Evolutionary conservation across 2,113 vertebrate species (phyloP).

Genomic region (Taxidea taxus): DNA sequence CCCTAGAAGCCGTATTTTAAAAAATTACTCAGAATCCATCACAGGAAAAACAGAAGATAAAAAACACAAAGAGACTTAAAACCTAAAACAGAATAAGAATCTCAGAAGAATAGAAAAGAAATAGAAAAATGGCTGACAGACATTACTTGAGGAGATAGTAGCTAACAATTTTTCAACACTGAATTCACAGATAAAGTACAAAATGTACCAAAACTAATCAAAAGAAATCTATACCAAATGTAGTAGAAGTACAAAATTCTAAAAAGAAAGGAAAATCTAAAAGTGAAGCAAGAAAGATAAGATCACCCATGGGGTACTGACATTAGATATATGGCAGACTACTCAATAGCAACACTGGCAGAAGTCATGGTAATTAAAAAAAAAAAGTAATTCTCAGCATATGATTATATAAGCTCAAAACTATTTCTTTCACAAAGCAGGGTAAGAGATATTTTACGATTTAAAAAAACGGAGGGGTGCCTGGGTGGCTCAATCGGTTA

Average conservation of each 20-base stretch:
- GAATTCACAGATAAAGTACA: background rate
- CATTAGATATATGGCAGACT: background rate
- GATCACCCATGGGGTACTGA: background rate
- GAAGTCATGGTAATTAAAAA: background rate
- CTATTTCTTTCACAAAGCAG: background rate
- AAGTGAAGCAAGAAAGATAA: background rate
- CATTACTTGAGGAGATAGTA: background rate
- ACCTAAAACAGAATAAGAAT: background rate
- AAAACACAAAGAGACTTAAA: background rate
- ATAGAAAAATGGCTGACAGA: background rate
- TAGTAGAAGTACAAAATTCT: background rate
- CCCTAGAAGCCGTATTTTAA: background rate
- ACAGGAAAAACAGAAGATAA: background rate
- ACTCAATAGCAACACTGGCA: background rate
- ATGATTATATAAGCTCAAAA: background rate
- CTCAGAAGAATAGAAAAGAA: background rate
- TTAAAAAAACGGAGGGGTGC: background rate
- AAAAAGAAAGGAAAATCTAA: background rate
- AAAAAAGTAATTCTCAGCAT: background rate
- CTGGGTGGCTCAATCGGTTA: background rate
- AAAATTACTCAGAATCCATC: background rate
- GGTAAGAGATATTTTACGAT: background rate
- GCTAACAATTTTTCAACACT: background rate
- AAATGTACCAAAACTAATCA: background rate
- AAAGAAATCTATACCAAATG: background rate